phyloP scores from a whole-genome alignment of 1,140 invertebrate genomes.

The Polypedilum vanderplanki region DNA sequence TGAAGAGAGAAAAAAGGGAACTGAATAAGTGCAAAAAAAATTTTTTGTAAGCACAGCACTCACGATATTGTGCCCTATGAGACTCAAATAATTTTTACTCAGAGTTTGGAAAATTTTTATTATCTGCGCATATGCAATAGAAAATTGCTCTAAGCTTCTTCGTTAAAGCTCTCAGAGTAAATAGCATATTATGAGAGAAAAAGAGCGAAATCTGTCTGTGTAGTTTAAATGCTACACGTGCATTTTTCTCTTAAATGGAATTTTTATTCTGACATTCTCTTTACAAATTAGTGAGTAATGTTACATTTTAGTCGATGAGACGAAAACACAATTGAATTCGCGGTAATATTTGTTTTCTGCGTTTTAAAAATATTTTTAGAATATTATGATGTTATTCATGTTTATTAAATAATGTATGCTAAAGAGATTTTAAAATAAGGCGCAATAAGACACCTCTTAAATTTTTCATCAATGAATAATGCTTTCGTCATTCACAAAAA shows the following conservation, averaged over 20 bases:
- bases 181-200: not conserved
- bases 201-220: not conserved
- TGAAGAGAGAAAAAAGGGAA: conserved; percentile 27
- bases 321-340: too few relatives aligned
- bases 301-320: too few relatives aligned
- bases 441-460: not conserved
- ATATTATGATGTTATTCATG: too few relatives aligned
- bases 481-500: conserved; percentile 4
- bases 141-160: conserved; percentile 8
- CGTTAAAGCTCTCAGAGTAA: not conserved
- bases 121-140: not conserved
- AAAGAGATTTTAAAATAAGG: not conserved
- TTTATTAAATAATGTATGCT: too few relatives aligned
- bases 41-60: not conserved
- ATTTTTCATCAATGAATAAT: not conserved
- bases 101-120: not conserved
- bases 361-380: too few relatives aligned
- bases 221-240: not conserved
- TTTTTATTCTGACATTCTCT: not conserved
- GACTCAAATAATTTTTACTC: not conserved
- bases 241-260: conserved; percentile 11
- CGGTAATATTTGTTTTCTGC: too few relatives aligned
- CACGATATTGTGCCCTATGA: not conserved
- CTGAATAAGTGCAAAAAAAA: conserved; percentile 10
- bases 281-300: not conserved